Base-by-base conservation (phyloP, 2,113 vertebrate genomes). In the Azemiops feae region DNA sequence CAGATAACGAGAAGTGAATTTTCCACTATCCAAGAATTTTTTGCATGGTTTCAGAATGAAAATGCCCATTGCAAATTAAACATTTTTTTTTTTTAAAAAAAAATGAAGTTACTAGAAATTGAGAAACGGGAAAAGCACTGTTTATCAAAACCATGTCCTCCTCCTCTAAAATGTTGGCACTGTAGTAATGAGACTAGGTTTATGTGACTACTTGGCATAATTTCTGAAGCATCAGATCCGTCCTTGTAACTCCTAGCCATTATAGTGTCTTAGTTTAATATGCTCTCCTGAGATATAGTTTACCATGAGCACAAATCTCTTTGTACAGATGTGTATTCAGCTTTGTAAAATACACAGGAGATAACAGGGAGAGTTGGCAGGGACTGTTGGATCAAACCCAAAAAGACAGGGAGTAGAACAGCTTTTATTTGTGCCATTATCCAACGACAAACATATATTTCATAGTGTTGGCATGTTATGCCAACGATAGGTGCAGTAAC, bases 231-330 rank as follows among this genome's bases (percentile, higher is more conserved):
- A 22, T 64, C 92, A 95, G 95, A 85, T 8, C 89, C 30, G 69
- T 86, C 90, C 12, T 52, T 92, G 54, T 87, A 94, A 91, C 64
- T 94, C 92, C 60, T 0, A 0, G 91, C 89, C 87, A 91, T 0
- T 90, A 5, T 4, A 90, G 23, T 88, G 20, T 25, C 52, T 87
- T 74, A 47, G 43, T 47, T 95, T 95, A 96, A 96, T 92, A 58
- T 95, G 92, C 87, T 91, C 91, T 57, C 95, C 94, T 88, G 94
- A 96, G 94, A 94, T 64, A 91, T 89, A 93, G 89, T 93, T 95
- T 93, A 89, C 50, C 94, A 94, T 23, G 45, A 92, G 93, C 91
- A 95, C 92, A 95, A 96, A 97, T 95, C 96, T 97, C 93, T 93
- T 94, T 93, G 92, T 95, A 95, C 81, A 91, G 86, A 47, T 93